Conservation (phyloP, 1,140 invertebrate genomes). For the Proales similis region DNA sequence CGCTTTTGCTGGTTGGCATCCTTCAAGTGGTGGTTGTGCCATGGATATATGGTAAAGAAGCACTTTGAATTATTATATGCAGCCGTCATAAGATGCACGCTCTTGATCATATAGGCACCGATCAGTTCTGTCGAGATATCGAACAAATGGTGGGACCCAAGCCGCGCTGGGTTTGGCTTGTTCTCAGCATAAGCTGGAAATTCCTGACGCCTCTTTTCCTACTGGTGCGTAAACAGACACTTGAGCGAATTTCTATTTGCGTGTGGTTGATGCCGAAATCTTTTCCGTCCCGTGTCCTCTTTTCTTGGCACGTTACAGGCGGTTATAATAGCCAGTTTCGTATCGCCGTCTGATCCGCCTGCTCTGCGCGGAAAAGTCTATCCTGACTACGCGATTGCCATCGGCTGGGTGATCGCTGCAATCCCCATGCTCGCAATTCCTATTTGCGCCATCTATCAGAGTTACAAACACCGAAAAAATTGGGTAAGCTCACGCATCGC, state of each 20-base stretch:
- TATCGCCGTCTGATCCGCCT: conserved; percentile 4
- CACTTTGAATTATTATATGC: background rate
- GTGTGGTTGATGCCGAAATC: no score
- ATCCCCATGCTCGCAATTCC: conserved; percentile 26
- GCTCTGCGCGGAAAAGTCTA: conserved; percentile 41
- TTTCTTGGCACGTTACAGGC: background rate
- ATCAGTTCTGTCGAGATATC: conserved; percentile 24
- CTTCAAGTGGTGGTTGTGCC: conserved; percentile 20
- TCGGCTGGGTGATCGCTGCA: conserved; percentile 29
- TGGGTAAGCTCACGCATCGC: background rate
- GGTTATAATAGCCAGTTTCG: conserved; percentile 13
- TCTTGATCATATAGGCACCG: conserved; percentile 9
- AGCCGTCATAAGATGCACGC: background rate
- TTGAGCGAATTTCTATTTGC: background rate
- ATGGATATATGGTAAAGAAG: conserved; percentile 25
- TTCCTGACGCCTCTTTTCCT: conserved; percentile 30
- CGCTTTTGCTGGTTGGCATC: conserved; percentile 8
- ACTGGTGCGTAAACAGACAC: background rate
- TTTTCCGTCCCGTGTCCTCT: no score
- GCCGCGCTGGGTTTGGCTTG: conserved; percentile 6
- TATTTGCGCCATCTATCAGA: conserved; percentile 28
- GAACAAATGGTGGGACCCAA: conserved; percentile 28
- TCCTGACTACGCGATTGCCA: conserved; percentile 13
- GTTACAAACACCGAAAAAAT: background rate
- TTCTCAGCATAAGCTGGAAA: conserved; percentile 32